Conservation (phyloP, 2,797 vertebrate genomes). For the Pangasius mekongensis region DNA sequence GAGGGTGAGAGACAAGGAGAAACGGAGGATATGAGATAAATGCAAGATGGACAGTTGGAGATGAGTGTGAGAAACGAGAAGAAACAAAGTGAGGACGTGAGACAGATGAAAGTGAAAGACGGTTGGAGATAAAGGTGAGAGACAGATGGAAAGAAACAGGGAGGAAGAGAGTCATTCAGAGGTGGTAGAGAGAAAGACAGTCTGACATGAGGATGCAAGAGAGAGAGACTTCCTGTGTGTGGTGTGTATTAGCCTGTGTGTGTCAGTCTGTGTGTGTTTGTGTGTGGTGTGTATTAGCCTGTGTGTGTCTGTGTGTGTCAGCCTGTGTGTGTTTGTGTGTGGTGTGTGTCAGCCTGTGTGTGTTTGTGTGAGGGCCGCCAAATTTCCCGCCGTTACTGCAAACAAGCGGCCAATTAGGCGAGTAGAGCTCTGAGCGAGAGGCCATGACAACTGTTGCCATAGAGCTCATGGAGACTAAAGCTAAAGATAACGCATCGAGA, state of each 20-base stretch:
- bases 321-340: too few relatives aligned
- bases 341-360: too few relatives aligned
- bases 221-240: slow-evolving; percentile 24
- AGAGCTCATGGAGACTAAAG: slow-evolving; percentile 53
- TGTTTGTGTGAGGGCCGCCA: slow-evolving; percentile 37
- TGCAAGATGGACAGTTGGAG: neutral
- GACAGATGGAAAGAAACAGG: neutral
- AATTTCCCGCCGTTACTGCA: slow-evolving; percentile 39
- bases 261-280: too few relatives aligned
- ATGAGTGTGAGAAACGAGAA: neutral
- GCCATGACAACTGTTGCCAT: slow-evolving; percentile 66
- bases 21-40: neutral
- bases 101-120: neutral
- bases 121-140: neutral
- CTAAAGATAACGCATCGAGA: slow-evolving; percentile 57
- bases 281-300: too few relatives aligned
- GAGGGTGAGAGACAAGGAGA: neutral
- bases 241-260: neutral
- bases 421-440: slow-evolving; percentile 43
- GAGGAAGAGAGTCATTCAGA: neutral
- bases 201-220: neutral
- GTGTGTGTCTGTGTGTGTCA: neutral
- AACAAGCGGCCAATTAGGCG: slow-evolving; percentile 52
- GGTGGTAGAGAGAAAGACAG: neutral
- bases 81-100: neutral